Evolutionary conservation across 2,113 vertebrate genomes (phyloP), one percentile per base, ranked within the genome.

Genomic region (Pteruthius melanotis): DNA sequence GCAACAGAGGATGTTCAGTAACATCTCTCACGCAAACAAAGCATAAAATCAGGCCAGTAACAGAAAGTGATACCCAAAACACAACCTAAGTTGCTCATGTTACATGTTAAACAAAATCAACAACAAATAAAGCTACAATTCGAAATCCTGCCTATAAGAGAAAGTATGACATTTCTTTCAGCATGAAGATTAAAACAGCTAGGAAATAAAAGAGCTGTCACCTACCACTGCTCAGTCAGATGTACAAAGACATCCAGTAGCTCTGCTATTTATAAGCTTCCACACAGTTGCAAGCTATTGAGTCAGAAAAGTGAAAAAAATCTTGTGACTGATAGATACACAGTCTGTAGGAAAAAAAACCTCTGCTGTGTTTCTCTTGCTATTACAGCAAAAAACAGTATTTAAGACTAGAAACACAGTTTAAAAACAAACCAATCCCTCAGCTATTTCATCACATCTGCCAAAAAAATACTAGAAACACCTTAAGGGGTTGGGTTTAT

Each of bases 261-360:
- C 68, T 90, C 87, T 85, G n/a, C 71, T 94, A 85, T 56, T 96
- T 96, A 90, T 39, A 91, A 87, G 66, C 89, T 77, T 79, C 88
- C 87, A 79, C 72, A 91, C 27, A 77, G 93, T 95, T 97, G 79
- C 97, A 97, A 96, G 66, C 70, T 96, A 95, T 92, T 95, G 93
- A 97, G 91, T 97, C 96, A 98, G 96, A 95, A 97, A 93, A 84
- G 26, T 40, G 39, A 82, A 96, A 90, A 69, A 53, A 53, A 27
- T 40, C 92, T 83, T 26, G 7, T 89, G 77, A 94, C 86, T 49
- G 79, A 91, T 1, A 75, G 17, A 54, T 20, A 9, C 33, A 39
- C 0, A 7, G 28, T 33, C 70, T 33, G 31, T 4, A 54, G 47
- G 17, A 35, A 60, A 63, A 65, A 68, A 44, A 18, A 26, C 1